These are phyloP conservation scores for Periophthalmus magnuspinnatus DNA, from an alignment of 2,797 vertebrate species.

Conservation along the genomic window DNA sequence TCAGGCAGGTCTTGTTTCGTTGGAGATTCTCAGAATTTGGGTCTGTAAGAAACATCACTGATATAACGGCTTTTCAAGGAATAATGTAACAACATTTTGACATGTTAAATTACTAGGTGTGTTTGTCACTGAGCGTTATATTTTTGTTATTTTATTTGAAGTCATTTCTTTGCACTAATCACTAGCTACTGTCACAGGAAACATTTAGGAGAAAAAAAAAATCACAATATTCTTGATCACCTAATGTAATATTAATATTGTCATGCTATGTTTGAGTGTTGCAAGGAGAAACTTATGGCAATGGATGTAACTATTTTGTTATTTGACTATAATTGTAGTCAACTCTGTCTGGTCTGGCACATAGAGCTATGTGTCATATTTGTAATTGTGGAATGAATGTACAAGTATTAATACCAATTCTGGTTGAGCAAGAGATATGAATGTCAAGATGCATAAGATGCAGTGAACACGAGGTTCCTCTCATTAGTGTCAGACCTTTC, in stretches of 20 bases:
- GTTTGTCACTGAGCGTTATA: background rate
- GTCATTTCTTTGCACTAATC: background rate
- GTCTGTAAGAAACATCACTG: background rate
- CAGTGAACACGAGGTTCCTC: conserved; percentile 12
- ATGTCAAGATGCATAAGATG: conserved; percentile 6
- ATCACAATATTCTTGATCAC: background rate
- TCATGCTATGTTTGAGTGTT: background rate
- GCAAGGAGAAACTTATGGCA: background rate
- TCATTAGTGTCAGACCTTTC: conserved; percentile 3
- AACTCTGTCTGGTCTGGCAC: too few relatives aligned
- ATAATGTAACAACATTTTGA: background rate
- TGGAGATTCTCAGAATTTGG: conserved; percentile 39
- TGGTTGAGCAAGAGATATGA: background rate
- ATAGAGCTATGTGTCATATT: background rate
- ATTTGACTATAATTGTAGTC: too few relatives aligned
- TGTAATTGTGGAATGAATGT: background rate
- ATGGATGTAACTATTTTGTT: background rate
- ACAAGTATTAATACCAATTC: background rate
- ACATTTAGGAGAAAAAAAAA: background rate
- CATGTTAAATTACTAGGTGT: background rate
- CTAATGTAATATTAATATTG: background rate
- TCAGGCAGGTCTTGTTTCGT: conserved; percentile 56
- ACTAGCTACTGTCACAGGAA: background rate
- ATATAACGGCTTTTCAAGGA: background rate
- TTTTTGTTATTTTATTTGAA: background rate